phyloP scores from a whole-genome alignment of 2,113 vertebrate genomes.

The Callospermophilus lateralis region DNA sequence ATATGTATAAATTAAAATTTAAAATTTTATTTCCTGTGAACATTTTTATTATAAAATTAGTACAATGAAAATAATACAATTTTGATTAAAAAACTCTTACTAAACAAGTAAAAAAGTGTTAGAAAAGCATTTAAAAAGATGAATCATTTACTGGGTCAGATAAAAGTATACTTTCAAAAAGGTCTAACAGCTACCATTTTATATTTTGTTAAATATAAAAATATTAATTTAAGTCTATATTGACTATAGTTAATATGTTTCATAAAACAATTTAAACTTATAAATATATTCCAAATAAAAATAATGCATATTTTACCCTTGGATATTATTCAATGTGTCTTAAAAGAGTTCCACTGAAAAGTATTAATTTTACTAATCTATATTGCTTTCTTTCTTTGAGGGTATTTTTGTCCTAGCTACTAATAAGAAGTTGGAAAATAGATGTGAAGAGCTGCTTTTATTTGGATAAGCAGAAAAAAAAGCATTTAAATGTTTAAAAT shows the following conservation, averaged over 20 bases:
- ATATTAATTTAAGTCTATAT: not conserved
- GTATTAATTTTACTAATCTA: not conserved
- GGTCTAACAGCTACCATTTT: not conserved
- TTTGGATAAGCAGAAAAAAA: not conserved
- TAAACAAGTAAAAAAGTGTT: not conserved
- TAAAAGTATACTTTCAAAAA: not conserved
- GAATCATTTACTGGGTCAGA: not conserved
- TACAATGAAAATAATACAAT: not conserved
- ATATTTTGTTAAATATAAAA: not conserved
- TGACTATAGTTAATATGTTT: not conserved
- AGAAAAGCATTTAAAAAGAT: not conserved
- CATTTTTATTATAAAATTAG: not conserved
- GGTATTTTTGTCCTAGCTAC: not conserved
- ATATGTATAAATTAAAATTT: not conserved
- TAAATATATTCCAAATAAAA: not conserved
- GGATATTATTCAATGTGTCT: not conserved
- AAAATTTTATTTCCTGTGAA: not conserved
- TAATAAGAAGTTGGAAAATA: not conserved
- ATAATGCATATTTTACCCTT: not conserved
- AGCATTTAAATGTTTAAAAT: not conserved
- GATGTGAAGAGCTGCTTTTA: not conserved
- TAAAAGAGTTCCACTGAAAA: not conserved
- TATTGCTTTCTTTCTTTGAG: not conserved
- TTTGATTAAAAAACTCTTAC: not conserved
- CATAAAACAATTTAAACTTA: not conserved